A percentile compares a stretch with the other conserved stretches of the same genome.
These are phyloP conservation scores for Spinus olivaceus DNA, from an alignment of 2,797 vertebrate species.

Conservation along the genomic window DNA sequence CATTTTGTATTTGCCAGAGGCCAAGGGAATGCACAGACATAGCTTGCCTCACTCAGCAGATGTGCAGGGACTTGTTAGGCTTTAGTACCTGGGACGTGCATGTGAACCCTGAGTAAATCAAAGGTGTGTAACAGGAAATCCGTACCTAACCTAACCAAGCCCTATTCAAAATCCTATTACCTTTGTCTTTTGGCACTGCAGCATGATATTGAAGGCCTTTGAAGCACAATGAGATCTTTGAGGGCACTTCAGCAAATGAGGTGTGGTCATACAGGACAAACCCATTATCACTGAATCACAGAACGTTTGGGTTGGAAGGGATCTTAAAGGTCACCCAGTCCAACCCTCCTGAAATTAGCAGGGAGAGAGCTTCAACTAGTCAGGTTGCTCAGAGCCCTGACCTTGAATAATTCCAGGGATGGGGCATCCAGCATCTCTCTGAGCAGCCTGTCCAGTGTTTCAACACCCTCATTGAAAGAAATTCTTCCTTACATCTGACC, in stretches of 20 bases:
- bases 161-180: neutral
- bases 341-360: neutral
- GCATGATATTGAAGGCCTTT: neutral
- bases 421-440: neutral
- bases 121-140: neutral
- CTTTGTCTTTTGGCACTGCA: neutral
- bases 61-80: conserved; percentile 30
- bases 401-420: neutral
- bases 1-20: conserved; percentile 14
- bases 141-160: neutral
- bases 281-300: neutral
- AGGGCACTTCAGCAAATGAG: neutral
- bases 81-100: neutral
- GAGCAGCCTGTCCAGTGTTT: neutral
- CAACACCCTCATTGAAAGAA: neutral
- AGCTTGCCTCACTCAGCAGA: neutral
- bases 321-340: neutral
- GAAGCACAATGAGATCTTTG: neutral
- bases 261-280: neutral
- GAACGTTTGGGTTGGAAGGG: neutral
- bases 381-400: neutral
- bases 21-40: conserved; percentile 26
- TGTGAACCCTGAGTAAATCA: neutral
- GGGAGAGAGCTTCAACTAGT: neutral
- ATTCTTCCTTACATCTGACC: neutral